Evolutionary conservation across 2,113 vertebrate genomes (phyloP).

Genomic region (Pteronura brasiliensis): DNA sequence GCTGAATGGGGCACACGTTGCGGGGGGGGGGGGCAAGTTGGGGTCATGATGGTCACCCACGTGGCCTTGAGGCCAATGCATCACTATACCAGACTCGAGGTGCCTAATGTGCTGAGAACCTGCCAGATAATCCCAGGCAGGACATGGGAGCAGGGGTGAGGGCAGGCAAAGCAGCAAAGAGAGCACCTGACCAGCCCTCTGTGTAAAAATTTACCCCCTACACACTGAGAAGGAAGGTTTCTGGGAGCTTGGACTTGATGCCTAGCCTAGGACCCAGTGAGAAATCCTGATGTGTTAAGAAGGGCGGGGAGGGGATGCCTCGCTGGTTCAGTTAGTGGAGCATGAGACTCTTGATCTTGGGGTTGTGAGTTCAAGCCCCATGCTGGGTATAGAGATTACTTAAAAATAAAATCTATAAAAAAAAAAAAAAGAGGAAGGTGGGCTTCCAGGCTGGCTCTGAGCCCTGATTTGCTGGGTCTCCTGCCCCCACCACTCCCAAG

Average conservation of each 20-base stretch:
- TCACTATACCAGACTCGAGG: background rate
- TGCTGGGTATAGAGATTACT: background rate
- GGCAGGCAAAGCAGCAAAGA: background rate
- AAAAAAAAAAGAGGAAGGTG: background rate
- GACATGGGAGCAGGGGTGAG: background rate
- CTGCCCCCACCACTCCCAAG: background rate
- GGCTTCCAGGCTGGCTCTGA: background rate
- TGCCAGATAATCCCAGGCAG: background rate
- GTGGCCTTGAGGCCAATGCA: background rate
- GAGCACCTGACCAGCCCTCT: background rate
- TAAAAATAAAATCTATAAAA: background rate
- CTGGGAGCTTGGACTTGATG: background rate
- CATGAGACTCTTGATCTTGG: background rate
- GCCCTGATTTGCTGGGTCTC: background rate
- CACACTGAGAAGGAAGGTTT: background rate
- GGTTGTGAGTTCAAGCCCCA: background rate
- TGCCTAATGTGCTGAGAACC: background rate
- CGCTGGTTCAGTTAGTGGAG: background rate
- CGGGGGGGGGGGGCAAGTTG: background rate
- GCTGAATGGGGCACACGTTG: background rate
- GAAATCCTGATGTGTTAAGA: background rate
- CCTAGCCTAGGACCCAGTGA: background rate
- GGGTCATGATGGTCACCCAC: background rate
- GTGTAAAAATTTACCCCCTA: accelerated
- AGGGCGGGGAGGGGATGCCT: background rate